A percentile compares a stretch with the other conserved stretches of the same genome.
Evolutionary conservation across 2,797 vertebrate genomes (phyloP).

Genomic region (Limnodromus scolopaceus): DNA sequence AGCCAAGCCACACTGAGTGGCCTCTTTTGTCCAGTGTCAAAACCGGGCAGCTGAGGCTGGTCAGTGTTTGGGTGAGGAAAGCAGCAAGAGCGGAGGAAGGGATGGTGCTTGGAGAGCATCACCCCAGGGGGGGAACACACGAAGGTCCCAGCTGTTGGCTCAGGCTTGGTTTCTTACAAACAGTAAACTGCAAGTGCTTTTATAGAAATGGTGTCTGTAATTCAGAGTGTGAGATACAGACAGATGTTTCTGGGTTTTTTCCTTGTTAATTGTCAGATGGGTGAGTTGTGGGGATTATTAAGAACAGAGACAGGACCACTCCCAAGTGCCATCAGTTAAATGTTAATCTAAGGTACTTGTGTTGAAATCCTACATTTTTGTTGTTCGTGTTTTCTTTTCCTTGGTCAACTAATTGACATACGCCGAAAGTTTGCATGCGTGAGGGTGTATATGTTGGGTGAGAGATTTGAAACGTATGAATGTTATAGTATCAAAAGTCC

Average conservation of each 20-base stretch:
- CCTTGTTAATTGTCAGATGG: neutral
- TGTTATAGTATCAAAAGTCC: neutral
- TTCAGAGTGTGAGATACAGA: neutral
- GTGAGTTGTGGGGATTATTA: neutral
- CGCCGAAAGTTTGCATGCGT: neutral
- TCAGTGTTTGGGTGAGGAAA: neutral
- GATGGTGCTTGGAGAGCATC: neutral
- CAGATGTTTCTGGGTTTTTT: neutral
- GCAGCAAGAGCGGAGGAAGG: neutral
- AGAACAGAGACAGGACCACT: neutral
- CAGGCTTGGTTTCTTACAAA: neutral
- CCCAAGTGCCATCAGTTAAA: neutral
- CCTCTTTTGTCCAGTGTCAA: neutral
- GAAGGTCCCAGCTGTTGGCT: neutral
- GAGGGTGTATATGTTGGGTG: neutral
- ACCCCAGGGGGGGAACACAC: rapidly evolving
- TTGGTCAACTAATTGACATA: neutral
- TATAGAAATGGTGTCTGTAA: neutral
- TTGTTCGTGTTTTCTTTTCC: neutral
- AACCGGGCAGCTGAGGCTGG: neutral
- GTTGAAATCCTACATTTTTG: neutral
- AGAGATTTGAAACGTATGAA: neutral
- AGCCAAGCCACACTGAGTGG: neutral
- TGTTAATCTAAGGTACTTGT: neutral
- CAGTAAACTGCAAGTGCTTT: neutral